These are phyloP conservation scores for Phrynocephalus forsythii DNA, from an alignment of 2,797 vertebrate genomes.

Conservation along the genomic window DNA sequence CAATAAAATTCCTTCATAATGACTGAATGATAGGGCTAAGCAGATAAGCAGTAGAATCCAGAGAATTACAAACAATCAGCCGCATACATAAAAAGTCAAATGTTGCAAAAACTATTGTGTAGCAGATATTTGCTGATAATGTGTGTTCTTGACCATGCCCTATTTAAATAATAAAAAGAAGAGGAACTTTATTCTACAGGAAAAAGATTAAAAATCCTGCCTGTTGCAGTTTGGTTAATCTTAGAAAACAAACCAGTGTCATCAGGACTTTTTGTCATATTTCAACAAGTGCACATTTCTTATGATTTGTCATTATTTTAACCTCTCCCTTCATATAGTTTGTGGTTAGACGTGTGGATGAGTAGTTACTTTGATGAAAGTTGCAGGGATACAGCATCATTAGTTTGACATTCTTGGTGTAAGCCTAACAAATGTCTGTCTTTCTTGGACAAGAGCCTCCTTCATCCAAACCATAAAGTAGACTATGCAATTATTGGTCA, in stretches of 20 bases:
- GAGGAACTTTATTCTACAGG: constrained; percentile 38
- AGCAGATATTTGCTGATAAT: constrained; percentile 54
- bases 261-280: constrained; percentile 25
- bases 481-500: neutral
- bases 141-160: constrained; percentile 52
- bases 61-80: constrained; percentile 65
- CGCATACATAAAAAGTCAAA: constrained; percentile 66
- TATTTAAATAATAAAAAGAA: constrained; percentile 77
- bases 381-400: neutral
- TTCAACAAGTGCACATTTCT: constrained; percentile 32
- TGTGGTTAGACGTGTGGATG: constrained; percentile 16
- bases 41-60: constrained; percentile 41
- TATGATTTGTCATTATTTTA: neutral
- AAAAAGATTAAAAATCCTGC: neutral
- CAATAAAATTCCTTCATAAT: constrained; percentile 68
- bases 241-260: constrained; percentile 47
- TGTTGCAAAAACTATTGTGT: constrained; percentile 42
- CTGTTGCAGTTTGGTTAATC: constrained; percentile 54
- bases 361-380: constrained; percentile 24
- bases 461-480: neutral
- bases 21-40: constrained; percentile 58
- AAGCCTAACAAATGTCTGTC: neutral
- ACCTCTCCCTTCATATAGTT: neutral
- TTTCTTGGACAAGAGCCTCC: neutral
- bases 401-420: neutral